phyloP scores from a whole-genome alignment of 1,140 invertebrate genomes.

The Brachionus asplanchnoidis region DNA sequence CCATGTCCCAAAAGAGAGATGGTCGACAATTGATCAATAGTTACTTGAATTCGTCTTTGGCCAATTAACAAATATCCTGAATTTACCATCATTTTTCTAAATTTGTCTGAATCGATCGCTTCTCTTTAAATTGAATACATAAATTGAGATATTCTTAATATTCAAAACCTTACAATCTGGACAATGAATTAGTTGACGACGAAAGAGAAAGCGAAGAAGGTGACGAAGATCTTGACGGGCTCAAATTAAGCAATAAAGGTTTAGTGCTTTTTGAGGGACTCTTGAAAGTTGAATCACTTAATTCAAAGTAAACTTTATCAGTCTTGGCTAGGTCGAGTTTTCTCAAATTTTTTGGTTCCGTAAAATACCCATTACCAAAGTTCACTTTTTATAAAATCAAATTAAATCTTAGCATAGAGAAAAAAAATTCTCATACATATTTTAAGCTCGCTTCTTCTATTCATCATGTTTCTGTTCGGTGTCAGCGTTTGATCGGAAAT shows the following conservation, averaged over 20 bases:
- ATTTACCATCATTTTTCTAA: not conserved
- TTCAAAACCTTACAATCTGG: not conserved
- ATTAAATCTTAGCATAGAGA: not conserved
- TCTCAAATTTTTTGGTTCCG: not conserved
- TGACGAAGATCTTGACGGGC: not conserved
- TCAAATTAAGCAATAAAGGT: not conserved
- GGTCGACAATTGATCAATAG: slow-evolving; percentile 75
- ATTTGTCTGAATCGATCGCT: not conserved
- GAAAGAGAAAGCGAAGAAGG: not conserved
- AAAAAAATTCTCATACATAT: not conserved
- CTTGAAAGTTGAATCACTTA: not conserved
- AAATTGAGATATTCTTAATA: not conserved
- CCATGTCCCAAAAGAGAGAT: slow-evolving; percentile 87
- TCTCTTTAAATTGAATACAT: not conserved
- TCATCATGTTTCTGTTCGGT: not conserved
- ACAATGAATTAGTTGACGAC: not conserved
- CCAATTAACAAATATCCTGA: not conserved
- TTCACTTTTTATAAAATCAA: not conserved
- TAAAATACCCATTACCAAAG: not conserved
- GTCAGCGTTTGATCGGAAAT: not conserved
- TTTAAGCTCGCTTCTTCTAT: not conserved
- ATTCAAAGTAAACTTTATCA: not conserved
- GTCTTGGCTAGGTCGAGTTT: not conserved
- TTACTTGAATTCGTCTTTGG: not conserved
- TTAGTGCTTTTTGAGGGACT: not conserved